A percentile compares a stretch with the other conserved stretches of the same genome.
phyloP scores from a whole-genome alignment of 2,888 invertebrate species.

The Caenorhabditis sulstoni region DNA sequence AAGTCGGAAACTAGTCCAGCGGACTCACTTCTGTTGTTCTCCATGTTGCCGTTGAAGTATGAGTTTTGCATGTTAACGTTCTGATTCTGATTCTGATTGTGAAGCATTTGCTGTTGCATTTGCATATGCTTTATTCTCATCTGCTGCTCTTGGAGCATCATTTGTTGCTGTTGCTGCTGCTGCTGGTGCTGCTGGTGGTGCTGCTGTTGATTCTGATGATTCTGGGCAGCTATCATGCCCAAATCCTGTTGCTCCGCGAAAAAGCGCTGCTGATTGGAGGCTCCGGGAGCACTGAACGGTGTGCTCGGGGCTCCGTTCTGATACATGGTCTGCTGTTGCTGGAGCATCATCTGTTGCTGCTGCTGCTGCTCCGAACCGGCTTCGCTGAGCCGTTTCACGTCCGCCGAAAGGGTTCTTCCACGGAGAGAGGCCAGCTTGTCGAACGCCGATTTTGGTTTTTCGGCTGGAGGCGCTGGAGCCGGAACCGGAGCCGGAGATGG shows the following conservation, averaged over 20 bases:
- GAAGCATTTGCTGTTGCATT: conserved; percentile 1
- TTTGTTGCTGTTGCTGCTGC: conserved; percentile 3
- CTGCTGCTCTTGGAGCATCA: neutral
- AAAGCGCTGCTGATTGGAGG: no score
- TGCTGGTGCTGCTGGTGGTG: neutral
- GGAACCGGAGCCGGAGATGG: no score
- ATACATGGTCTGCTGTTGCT: neutral
- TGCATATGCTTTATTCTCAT: neutral
- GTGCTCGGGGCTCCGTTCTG: no score
- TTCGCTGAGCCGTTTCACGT: conserved; percentile 20
- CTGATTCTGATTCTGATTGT: neutral
- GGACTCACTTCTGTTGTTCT: no score
- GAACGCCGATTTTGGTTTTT: conserved; percentile 14
- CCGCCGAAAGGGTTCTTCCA: conserved; percentile 28
- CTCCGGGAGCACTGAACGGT: no score
- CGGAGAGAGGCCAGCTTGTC: conserved; percentile 20
- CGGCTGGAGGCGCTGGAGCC: no score
- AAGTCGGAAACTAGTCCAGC: neutral
- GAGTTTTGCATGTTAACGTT: neutral
- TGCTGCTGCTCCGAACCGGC: conserved; percentile 13
- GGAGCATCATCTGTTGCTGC: neutral
- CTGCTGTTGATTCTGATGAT: neutral
- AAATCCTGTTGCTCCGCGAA: no score
- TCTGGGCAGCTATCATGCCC: no score
- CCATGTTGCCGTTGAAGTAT: neutral